Conservation (phyloP, 2,113 vertebrate genomes). For the Silurus meridionalis region DNA sequence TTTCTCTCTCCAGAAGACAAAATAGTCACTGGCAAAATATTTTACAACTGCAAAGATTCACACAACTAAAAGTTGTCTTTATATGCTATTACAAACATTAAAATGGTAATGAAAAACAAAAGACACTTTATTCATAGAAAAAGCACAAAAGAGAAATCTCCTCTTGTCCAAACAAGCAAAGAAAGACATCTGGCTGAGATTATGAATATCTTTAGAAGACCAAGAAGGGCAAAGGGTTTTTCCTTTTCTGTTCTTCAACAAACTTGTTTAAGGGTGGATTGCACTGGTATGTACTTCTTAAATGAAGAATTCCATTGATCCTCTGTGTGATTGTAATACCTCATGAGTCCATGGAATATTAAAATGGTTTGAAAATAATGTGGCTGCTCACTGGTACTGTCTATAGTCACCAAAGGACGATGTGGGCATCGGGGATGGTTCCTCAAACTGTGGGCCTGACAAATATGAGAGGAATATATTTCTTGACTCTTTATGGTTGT, state of each 20-base stretch:
- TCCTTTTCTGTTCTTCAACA: conserved; percentile 49
- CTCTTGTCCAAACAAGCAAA: conserved; percentile 31
- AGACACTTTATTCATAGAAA: not conserved
- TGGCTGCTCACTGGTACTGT: conserved; percentile 83
- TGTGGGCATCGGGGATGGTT: conserved; percentile 74
- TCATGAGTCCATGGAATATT: conserved; percentile 64
- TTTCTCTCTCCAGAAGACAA: conserved; percentile 3
- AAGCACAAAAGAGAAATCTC: not conserved
- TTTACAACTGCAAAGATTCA: conserved; percentile 49
- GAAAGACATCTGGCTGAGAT: conserved; percentile 58
- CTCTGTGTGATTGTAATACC: conserved; percentile 59
- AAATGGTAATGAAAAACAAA: not conserved
- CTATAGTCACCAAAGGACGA: conserved; percentile 84
- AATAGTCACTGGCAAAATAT: conserved; percentile 55
- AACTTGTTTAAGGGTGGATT: conserved; percentile 47
- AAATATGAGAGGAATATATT: not conserved
- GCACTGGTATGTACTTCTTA: conserved; percentile 47
- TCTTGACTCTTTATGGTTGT: not conserved
- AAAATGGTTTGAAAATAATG: conserved; percentile 59
- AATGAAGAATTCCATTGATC: conserved; percentile 47
- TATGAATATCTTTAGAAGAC: conserved; percentile 60
- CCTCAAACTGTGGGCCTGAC: conserved; percentile 84
- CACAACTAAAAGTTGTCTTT: not conserved
- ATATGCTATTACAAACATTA: not conserved
- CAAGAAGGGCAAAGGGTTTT: conserved; percentile 47